phyloP scores from a whole-genome alignment of 2,888 invertebrate genomes.

The Drosophila villosipedis region DNA sequence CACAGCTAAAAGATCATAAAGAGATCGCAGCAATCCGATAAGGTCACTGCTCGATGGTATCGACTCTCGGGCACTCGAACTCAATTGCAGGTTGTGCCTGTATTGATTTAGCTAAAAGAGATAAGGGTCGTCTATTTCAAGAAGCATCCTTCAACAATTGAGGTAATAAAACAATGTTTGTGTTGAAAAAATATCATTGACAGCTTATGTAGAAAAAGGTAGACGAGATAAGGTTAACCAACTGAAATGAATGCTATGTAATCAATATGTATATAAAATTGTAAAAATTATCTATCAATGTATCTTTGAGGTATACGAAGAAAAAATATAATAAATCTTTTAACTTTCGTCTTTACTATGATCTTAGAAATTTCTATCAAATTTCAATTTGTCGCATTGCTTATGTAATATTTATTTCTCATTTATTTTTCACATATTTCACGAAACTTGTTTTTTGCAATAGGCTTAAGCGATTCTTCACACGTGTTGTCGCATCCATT shows the following conservation, averaged over 20 bases:
- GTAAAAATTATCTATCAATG: background rate
- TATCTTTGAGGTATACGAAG: background rate
- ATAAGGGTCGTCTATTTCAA: conserved; percentile 25
- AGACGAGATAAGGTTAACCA: conserved; percentile 9
- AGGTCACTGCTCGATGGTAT: conserved; percentile 55
- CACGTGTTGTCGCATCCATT: conserved; percentile 50
- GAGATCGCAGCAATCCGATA: conserved; percentile 32
- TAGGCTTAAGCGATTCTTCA: conserved; percentile 34
- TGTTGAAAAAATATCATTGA: conserved; percentile 38
- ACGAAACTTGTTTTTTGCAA: conserved; percentile 25
- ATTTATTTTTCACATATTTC: conserved; percentile 8
- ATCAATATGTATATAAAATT: background rate
- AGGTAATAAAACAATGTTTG: conserved; percentile 4
- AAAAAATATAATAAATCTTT: background rate
- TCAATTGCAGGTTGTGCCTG: conserved; percentile 24
- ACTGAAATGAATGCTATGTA: background rate
- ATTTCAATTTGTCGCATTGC: background rate
- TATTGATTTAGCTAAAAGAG: conserved; percentile 28
- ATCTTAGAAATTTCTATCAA: background rate
- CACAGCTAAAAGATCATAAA: background rate
- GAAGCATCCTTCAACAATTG: conserved; percentile 45
- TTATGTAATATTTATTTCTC: conserved; percentile 22
- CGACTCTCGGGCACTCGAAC: conserved; percentile 28
- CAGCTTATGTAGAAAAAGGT: conserved; percentile 37
- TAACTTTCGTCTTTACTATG: background rate